Conservation (phyloP, 2,797 vertebrate species). For the Channa striata region DNA sequence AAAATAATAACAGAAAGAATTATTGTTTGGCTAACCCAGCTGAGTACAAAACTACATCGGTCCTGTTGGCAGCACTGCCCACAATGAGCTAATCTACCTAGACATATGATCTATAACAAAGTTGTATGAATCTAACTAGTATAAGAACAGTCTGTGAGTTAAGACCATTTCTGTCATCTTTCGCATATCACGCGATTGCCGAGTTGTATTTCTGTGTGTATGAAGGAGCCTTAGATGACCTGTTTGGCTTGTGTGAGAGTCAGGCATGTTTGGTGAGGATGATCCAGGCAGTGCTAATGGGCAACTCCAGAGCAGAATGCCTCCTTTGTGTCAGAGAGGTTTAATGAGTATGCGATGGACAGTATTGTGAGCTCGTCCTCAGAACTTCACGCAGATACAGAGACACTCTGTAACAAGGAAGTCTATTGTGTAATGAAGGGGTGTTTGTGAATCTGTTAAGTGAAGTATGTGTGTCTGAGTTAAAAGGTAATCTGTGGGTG, state of each 20-base stretch:
- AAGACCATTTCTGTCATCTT: background rate
- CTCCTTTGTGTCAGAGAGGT: slow-evolving; percentile 75
- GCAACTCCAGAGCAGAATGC: slow-evolving; percentile 69
- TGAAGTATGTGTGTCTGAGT: slow-evolving; percentile 41
- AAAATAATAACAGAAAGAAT: no score
- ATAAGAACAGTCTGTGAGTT: background rate
- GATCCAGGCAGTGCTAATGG: slow-evolving; percentile 54
- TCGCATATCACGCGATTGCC: background rate
- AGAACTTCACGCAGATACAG: slow-evolving; percentile 53
- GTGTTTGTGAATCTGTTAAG: slow-evolving; percentile 49
- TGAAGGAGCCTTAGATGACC: slow-evolving; percentile 37
- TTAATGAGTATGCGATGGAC: slow-evolving; percentile 78
- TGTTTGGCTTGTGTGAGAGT: slow-evolving; percentile 27
- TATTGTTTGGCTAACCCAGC: background rate
- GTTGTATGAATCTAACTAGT: no score
- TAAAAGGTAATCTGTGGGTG: slow-evolving; percentile 42
- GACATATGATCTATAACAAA: background rate
- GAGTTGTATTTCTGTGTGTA: background rate
- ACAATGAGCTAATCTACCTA: background rate
- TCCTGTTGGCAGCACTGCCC: background rate
- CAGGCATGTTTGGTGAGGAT: slow-evolving; percentile 34
- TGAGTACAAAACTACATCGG: no score
- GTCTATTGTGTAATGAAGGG: slow-evolving; percentile 64
- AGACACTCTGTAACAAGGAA: slow-evolving; percentile 67
- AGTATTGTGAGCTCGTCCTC: slow-evolving; percentile 28